phyloP scores from a whole-genome alignment of 2,113 vertebrate genomes.

The Rhineura floridana region DNA sequence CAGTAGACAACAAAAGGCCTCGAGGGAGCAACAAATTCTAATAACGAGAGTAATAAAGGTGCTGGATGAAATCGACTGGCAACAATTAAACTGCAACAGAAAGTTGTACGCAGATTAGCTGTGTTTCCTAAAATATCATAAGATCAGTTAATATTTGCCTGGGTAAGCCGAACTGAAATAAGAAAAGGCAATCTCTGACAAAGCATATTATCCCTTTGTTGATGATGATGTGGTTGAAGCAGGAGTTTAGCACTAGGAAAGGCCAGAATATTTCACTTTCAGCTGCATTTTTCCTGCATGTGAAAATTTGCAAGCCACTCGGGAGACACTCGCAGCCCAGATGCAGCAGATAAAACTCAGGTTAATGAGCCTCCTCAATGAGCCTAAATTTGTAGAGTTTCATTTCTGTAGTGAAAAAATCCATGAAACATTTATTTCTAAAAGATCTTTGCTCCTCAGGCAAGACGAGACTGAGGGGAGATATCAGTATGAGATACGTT shows the following conservation, averaged over 20 bases:
- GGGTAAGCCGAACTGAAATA: not conserved
- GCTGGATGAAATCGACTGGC: conserved; percentile 91
- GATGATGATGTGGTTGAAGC: not conserved
- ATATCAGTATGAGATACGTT: too few species aligned
- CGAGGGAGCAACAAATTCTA: conserved; percentile 92
- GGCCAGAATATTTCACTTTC: not conserved
- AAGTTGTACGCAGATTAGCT: conserved; percentile 43
- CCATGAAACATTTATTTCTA: not conserved
- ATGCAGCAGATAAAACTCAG: not conserved
- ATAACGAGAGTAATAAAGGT: conserved; percentile 82
- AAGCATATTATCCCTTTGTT: not conserved
- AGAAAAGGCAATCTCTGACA: not conserved
- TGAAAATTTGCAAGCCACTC: not conserved
- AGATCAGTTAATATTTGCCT: not conserved
- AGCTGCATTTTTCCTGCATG: not conserved
- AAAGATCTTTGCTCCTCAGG: not conserved
- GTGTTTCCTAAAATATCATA: not conserved
- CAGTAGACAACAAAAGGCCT: conserved; percentile 95
- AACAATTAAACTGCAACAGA: conserved; percentile 86
- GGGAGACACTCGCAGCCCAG: not conserved
- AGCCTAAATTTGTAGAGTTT: not conserved
- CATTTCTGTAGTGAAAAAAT: not conserved
- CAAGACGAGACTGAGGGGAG: too few species aligned
- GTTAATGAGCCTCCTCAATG: not conserved
- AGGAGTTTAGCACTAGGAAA: not conserved